Percentiles rank a stretch among this genome's conserved stretches.
Evolutionary conservation across 2,113 vertebrate species (phyloP).

Genomic region (Percopsis transmontana): DNA sequence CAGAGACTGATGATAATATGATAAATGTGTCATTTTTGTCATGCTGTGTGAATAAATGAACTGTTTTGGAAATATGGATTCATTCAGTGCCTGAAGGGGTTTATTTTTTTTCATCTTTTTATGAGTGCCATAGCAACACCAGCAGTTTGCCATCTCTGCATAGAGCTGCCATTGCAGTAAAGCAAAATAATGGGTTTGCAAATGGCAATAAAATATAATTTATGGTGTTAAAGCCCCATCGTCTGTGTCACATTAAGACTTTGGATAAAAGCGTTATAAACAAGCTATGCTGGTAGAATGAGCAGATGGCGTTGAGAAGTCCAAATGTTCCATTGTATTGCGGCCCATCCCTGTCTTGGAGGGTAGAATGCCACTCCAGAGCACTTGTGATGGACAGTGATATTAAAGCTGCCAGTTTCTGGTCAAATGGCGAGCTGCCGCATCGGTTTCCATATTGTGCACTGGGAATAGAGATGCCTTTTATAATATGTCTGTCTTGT

Average conservation of each 20-base stretch:
- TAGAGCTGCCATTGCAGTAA: slow-evolving; percentile 12
- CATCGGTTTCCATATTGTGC: slow-evolving; percentile 53
- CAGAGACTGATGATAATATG: neutral
- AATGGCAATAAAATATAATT: slow-evolving; percentile 17
- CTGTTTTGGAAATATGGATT: neutral
- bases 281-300: neutral
- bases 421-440: slow-evolving; percentile 9
- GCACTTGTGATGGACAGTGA: slow-evolving; percentile 26
- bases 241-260: slow-evolving; percentile 11
- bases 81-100: neutral
- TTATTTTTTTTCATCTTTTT: neutral
- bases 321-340: neutral
- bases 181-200: slow-evolving; percentile 11
- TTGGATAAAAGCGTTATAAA: slow-evolving; percentile 3
- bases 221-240: slow-evolving; percentile 7
- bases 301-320: neutral
- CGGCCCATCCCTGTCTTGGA: slow-evolving; percentile 7
- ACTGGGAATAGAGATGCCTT: slow-evolving; percentile 49
- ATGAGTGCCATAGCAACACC: neutral
- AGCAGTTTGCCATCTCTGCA: neutral
- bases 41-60: neutral
- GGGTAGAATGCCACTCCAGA: slow-evolving; percentile 17
- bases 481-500: slow-evolving; percentile 59
- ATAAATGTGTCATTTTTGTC: too few species aligned
- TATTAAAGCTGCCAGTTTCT: slow-evolving; percentile 15